phyloP scores from a whole-genome alignment of 2,888 invertebrate genomes.

The Scelioninae gen. 2 region DNA sequence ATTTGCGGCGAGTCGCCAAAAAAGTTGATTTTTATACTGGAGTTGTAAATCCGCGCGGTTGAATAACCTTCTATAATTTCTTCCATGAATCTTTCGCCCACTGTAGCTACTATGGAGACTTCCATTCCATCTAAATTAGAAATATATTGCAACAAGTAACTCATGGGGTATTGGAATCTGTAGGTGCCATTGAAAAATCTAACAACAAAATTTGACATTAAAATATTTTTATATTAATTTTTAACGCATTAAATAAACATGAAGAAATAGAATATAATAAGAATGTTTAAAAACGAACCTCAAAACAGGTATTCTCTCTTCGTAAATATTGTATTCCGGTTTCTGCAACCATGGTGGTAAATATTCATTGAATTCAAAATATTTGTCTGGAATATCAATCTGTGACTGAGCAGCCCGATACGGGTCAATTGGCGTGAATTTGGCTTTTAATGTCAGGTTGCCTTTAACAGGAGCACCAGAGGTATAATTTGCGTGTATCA shows the following conservation, averaged over 20 bases:
- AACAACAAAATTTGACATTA: slow-evolving; percentile 4
- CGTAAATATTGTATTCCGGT: slow-evolving; percentile 76
- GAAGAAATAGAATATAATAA: no score
- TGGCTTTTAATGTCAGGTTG: slow-evolving; percentile 90
- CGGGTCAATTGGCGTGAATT: slow-evolving; percentile 81
- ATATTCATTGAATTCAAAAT: slow-evolving; percentile 87
- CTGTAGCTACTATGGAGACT: slow-evolving; percentile 88
- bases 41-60: slow-evolving; percentile 90
- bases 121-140: slow-evolving; percentile 84
- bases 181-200: slow-evolving; percentile 92
- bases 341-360: slow-evolving; percentile 88
- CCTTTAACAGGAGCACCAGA: slow-evolving; percentile 93
- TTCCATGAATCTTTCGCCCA: slow-evolving; percentile 91
- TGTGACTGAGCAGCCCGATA: slow-evolving; percentile 51
- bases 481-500: slow-evolving; percentile 95
- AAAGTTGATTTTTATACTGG: slow-evolving; percentile 88
- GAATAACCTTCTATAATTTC: slow-evolving; percentile 92
- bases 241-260: no score
- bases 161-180: slow-evolving; percentile 89
- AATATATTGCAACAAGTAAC: slow-evolving; percentile 83
- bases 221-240: no score
- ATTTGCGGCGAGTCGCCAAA: slow-evolving; percentile 94
- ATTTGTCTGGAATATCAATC: slow-evolving; percentile 80
- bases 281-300: no score
- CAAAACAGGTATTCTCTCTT: slow-evolving; percentile 81